A percentile compares a stretch with the other conserved stretches of the same genome.
Evolutionary conservation across 2,113 vertebrate genomes (phyloP).

Genomic region (Strigops habroptila): DNA sequence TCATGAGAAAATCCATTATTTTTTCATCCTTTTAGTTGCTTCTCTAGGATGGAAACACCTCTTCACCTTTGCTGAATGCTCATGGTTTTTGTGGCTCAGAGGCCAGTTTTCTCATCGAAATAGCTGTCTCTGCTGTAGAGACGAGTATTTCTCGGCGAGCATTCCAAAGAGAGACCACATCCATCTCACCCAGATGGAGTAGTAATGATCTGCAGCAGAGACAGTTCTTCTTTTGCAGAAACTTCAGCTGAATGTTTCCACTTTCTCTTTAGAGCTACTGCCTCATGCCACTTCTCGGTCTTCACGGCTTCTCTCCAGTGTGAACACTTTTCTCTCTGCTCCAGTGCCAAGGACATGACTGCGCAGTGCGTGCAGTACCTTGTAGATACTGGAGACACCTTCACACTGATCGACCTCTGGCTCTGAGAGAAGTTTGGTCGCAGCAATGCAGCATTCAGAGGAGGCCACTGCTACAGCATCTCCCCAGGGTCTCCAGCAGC

Average conservation of each 20-base stretch:
- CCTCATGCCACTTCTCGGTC: fast-evolving
- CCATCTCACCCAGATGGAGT: not conserved
- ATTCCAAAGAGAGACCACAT: not conserved
- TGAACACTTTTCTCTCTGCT: not conserved
- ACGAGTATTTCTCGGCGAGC: not conserved
- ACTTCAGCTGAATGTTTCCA: not conserved
- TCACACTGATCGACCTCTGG: not conserved
- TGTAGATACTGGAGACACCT: not conserved
- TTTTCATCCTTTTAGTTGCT: not conserved
- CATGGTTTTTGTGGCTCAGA: not conserved
- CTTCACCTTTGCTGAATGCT: not conserved
- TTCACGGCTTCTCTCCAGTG: not conserved
- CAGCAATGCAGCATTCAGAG: fast-evolving
- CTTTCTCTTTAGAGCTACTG: not conserved
- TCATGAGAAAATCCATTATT: not conserved
- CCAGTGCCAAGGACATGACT: not conserved
- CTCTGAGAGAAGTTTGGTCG: not conserved
- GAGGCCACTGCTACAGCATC: not conserved
- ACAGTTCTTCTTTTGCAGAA: not conserved
- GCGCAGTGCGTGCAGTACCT: fast-evolving
- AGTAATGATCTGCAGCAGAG: not conserved
- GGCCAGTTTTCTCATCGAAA: not conserved
- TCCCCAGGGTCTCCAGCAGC: not conserved
- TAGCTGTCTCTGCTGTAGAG: not conserved
- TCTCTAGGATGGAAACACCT: not conserved